Percentiles rank a stretch among this genome's conserved stretches.
phyloP scores from a whole-genome alignment of 2,113 vertebrate species.

The Dromaius novaehollandiae region DNA sequence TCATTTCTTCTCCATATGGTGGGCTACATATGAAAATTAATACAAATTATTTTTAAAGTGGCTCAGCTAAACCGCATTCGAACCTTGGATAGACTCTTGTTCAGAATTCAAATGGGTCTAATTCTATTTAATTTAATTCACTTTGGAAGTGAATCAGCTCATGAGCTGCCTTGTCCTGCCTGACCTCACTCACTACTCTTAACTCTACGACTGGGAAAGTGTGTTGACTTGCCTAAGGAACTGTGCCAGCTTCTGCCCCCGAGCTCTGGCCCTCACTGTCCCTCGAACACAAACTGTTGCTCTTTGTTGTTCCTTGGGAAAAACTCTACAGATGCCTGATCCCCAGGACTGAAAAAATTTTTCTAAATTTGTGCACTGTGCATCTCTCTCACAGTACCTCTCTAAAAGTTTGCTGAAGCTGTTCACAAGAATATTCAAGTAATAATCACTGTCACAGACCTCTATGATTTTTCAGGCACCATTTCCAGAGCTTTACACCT shows the following conservation, averaged over 20 bases:
- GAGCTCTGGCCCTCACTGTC: background rate
- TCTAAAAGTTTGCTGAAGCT: background rate
- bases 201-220: background rate
- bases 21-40: background rate
- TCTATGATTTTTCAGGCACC: too few species aligned
- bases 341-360: background rate
- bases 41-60: background rate
- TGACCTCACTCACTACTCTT: too few species aligned
- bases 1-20: background rate
- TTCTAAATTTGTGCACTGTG: background rate
- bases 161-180: background rate
- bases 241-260: background rate
- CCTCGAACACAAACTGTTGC: background rate
- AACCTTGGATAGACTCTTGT: background rate
- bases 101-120: background rate
- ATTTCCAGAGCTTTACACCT: background rate
- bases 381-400: background rate
- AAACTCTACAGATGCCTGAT: background rate
- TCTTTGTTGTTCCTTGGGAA: background rate
- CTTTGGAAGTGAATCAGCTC: background rate
- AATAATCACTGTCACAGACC: background rate
- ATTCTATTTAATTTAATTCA: background rate
- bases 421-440: background rate
- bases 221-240: background rate
- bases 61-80: background rate